Evolutionary conservation across 2,113 vertebrate species (phyloP).

Genomic region (Prinia subflava): DNA sequence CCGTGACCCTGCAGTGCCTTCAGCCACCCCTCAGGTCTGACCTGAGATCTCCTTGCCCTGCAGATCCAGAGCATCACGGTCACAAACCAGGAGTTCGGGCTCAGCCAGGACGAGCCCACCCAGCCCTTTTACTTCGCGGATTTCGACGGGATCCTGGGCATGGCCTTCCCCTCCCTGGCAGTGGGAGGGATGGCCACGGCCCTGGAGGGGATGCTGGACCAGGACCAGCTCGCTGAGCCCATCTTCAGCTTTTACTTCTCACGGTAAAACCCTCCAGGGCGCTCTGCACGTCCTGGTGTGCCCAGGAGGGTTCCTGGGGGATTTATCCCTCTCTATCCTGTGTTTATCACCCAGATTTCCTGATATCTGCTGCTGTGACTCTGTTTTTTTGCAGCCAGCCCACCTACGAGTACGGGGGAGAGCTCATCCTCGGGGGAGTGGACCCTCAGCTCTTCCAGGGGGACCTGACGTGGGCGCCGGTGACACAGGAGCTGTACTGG

Average conservation of each 20-base stretch:
- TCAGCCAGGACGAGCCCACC: conserved; percentile 62
- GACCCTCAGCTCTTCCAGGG: conserved; percentile 52
- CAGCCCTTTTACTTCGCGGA: conserved; percentile 57
- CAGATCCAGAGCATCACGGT: conserved; percentile 74
- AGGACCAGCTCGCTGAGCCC: conserved; percentile 59
- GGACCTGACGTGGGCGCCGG: conserved; percentile 50
- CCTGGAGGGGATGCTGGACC: conserved; percentile 55
- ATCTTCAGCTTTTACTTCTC: conserved; percentile 74
- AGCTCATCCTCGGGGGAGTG: conserved; percentile 61
- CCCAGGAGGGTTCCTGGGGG: rapidly evolving
- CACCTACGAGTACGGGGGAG: conserved; percentile 51
- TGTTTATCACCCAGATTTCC: rapidly evolving
- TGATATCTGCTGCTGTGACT: not conserved
- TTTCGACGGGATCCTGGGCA: conserved; percentile 74
- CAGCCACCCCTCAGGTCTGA: not conserved
- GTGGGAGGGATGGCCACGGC: not conserved
- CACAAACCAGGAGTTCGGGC: conserved; percentile 76
- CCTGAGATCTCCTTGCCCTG: not conserved
- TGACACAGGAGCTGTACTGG: conserved; percentile 66
- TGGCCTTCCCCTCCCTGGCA: conserved; percentile 54
- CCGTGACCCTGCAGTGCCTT: not conserved
- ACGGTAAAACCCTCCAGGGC: not conserved
- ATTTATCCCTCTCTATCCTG: not conserved
- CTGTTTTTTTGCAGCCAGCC: conserved; percentile 27
- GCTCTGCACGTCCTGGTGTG: rapidly evolving